Evolutionary conservation across 2,113 vertebrate species (phyloP).

Genomic region (Nestor notabilis): DNA sequence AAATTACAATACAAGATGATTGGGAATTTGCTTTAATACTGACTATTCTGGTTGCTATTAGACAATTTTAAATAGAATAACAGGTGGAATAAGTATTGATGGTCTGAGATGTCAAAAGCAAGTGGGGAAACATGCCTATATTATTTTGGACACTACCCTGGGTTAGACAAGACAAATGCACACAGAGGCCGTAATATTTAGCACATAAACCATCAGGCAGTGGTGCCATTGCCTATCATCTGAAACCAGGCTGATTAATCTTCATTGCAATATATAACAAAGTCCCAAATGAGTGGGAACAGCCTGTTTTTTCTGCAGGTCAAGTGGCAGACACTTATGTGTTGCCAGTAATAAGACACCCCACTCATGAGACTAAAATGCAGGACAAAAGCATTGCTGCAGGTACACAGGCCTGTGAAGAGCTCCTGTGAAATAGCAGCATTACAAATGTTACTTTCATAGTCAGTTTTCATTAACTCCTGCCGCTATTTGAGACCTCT

Average conservation of each 20-base stretch:
- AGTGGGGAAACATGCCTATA: background rate
- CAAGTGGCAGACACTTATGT: background rate
- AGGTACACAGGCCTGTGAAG: background rate
- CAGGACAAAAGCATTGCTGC: background rate
- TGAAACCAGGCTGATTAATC: background rate
- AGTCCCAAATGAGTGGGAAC: background rate
- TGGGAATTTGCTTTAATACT: slow-evolving; percentile 3
- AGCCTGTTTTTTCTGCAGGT: background rate
- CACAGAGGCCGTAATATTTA: background rate
- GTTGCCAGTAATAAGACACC: background rate
- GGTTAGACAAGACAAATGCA: background rate
- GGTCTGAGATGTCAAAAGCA: background rate
- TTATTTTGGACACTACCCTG: background rate
- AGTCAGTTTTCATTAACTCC: background rate
- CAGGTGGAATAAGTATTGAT: background rate
- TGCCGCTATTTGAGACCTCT: background rate
- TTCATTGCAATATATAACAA: background rate
- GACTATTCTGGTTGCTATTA: background rate
- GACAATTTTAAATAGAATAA: background rate
- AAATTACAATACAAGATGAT: background rate
- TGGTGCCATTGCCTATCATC: background rate
- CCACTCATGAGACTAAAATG: background rate
- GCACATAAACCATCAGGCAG: background rate
- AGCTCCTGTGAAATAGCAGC: background rate
- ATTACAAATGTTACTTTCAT: background rate